phyloP scores from a whole-genome alignment of 92 coral and sea anemone genomes.

The Palythoa heliodiscus region DNA sequence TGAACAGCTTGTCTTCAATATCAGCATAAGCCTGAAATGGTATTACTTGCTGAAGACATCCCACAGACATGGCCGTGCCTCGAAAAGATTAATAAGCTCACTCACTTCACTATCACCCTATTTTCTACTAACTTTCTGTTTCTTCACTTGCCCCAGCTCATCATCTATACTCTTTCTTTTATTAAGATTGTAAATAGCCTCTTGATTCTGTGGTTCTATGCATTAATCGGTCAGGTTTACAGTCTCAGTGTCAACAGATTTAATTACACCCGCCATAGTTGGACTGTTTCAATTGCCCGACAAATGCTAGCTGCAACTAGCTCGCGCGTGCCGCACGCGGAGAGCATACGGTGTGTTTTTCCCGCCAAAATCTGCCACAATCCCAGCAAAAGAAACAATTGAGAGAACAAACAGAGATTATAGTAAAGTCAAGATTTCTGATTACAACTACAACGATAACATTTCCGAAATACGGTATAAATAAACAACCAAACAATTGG shows the following conservation, averaged over 20 bases:
- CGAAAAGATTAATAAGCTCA: too few species aligned
- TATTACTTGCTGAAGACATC: constrained; percentile 24
- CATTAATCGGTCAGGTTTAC: background rate
- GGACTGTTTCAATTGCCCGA: background rate
- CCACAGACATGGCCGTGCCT: too few species aligned
- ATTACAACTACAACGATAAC: too few species aligned
- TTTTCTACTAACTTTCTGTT: constrained; percentile 33
- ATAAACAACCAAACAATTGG: too few species aligned
- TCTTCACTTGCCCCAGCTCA: background rate
- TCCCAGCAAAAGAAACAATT: too few species aligned
- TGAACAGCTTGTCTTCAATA: constrained; percentile 21
- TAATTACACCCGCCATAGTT: constrained; percentile 1
- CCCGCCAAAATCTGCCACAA: too few species aligned
- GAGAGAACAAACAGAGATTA: too few species aligned
- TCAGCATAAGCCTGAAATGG: constrained; percentile 27
- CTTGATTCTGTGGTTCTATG: background rate
- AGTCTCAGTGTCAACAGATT: background rate
- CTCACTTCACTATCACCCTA: constrained; percentile 32
- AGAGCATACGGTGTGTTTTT: too few species aligned
- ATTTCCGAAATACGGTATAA: too few species aligned
- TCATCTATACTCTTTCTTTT: background rate
- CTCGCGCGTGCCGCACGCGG: too few species aligned
- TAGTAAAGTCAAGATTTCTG: too few species aligned
- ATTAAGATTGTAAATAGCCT: background rate
- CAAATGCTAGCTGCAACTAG: too few species aligned